phyloP scores from a whole-genome alignment of 2,113 vertebrate genomes.

The Oncorhynchus keta region DNA sequence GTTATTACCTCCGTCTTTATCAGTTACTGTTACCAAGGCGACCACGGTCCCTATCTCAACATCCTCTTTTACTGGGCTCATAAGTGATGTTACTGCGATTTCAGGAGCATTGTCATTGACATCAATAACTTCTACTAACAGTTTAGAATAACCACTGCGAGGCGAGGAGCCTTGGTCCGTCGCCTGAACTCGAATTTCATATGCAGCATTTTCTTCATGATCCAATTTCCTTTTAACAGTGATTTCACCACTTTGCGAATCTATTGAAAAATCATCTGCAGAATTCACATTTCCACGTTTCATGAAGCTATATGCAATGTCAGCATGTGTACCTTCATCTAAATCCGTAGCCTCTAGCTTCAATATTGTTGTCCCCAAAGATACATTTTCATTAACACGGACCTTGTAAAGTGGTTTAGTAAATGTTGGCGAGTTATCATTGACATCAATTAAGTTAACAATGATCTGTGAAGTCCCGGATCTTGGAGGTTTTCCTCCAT shows the following conservation, averaged over 20 bases:
- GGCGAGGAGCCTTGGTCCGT: not conserved
- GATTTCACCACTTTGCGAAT: not conserved
- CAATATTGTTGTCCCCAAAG: too few relatives aligned
- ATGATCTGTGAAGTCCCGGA: too few relatives aligned
- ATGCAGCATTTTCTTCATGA: constrained; percentile 5
- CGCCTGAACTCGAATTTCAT: constrained; percentile 17
- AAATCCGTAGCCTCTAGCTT: not conserved
- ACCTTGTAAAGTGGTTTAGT: too few relatives aligned
- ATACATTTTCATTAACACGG: too few relatives aligned
- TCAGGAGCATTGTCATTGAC: constrained; percentile 70
- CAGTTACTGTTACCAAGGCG: too few relatives aligned
- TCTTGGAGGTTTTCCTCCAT: too few relatives aligned
- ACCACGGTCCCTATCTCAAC: too few relatives aligned
- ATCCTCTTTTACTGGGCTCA: too few relatives aligned
- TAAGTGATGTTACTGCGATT: constrained; percentile 21
- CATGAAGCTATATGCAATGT: constrained; percentile 61
- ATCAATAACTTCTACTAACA: constrained; percentile 61
- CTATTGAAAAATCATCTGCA: not conserved
- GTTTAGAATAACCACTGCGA: constrained; percentile 59
- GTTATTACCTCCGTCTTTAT: too few relatives aligned
- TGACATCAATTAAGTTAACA: too few relatives aligned
- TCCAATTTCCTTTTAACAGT: not conserved
- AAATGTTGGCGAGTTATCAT: too few relatives aligned
- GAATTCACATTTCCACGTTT: constrained; percentile 38
- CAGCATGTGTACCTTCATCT: constrained; percentile 57